Evolutionary conservation across 64 coral and sea anemone species (phyloP).

Genomic region (Montipora cactus): DNA sequence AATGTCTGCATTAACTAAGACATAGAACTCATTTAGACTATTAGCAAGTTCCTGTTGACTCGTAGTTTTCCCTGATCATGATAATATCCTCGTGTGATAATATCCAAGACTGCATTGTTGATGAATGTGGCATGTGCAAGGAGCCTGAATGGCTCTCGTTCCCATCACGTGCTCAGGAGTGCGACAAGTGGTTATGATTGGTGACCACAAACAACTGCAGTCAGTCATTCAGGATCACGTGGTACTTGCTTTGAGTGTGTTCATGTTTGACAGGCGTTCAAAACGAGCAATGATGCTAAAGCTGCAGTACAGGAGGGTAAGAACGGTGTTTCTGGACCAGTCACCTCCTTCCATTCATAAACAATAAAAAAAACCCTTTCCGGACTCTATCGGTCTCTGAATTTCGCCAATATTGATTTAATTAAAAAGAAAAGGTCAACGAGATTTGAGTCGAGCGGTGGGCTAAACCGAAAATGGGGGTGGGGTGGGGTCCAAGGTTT

Average conservation of each 20-base stretch:
- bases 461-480: no score
- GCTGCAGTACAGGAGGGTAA: conserved; percentile 94
- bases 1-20: no score
- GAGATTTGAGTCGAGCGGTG: no score
- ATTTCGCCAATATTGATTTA: no score
- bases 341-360: no score
- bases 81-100: conserved; percentile 45
- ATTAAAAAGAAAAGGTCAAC: no score
- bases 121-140: conserved; percentile 95
- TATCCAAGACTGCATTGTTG: conserved; percentile 94
- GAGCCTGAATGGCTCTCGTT: conserved; percentile 84
- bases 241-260: conserved; percentile 75
- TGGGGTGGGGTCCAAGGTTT: no score
- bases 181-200: conserved; percentile 85
- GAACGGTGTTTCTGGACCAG: neutral
- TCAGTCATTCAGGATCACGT: conserved; percentile 75
- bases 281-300: conserved; percentile 76
- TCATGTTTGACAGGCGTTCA: conserved; percentile 87
- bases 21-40: no score
- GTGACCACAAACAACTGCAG: conserved; percentile 96
- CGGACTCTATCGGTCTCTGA: no score
- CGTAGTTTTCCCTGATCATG: no score
- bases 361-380: no score
- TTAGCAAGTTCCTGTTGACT: no score
- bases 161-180: conserved; percentile 82